phyloP scores from a whole-genome alignment of 2,797 vertebrate genomes.

The Chelon auratus region DNA sequence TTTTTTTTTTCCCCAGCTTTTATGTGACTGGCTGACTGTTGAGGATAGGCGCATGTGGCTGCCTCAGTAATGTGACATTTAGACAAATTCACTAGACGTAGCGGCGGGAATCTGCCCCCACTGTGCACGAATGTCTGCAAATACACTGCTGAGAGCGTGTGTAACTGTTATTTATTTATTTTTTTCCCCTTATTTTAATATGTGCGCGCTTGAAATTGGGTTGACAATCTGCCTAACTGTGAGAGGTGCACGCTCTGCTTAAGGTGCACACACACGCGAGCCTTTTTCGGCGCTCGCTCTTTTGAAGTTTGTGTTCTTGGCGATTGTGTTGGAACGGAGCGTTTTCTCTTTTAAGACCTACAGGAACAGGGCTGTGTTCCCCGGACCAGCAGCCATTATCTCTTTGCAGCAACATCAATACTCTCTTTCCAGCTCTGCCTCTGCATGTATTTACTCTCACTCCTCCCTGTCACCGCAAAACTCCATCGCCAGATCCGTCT shows the following conservation, averaged over 20 bases:
- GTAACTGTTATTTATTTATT: background rate
- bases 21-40: constrained; percentile 52
- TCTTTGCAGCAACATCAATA: constrained; percentile 14
- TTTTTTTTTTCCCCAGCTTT: constrained; percentile 31
- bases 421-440: constrained; percentile 7
- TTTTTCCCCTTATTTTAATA: constrained; percentile 19
- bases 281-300: constrained; percentile 35
- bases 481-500: constrained; percentile 54
- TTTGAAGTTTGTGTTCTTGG: constrained; percentile 63
- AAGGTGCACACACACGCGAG: constrained; percentile 25
- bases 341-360: constrained; percentile 48
- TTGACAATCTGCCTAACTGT: constrained; percentile 54
- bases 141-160: constrained; percentile 15
- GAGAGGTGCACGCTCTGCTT: constrained; percentile 40
- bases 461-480: constrained; percentile 24
- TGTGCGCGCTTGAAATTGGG: constrained; percentile 44
- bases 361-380: constrained; percentile 37
- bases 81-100: constrained; percentile 60
- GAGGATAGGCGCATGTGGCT: constrained; percentile 54
- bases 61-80: constrained; percentile 70
- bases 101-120: constrained; percentile 40
- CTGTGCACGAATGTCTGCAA: constrained; percentile 40
- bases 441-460: constrained; percentile 21
- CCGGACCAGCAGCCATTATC: constrained; percentile 49
- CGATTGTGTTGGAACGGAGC: constrained; percentile 43